These are phyloP conservation scores for Hirundichthys speculiger DNA, from an alignment of 2,113 vertebrate genomes.

Conservation along the genomic window DNA sequence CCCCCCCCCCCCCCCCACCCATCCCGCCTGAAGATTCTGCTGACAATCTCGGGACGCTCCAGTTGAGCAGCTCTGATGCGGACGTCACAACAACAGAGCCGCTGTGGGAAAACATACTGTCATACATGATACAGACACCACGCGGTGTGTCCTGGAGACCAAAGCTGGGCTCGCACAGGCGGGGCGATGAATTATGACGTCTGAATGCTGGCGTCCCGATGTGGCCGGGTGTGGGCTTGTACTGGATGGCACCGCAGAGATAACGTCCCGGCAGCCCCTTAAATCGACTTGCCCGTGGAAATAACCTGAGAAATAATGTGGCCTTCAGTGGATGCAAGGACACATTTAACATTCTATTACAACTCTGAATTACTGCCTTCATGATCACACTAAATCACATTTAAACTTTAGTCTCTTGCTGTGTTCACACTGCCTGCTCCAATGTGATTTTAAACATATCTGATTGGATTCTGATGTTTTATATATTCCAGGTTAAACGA, in stretches of 20 bases:
- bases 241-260: constrained; percentile 13
- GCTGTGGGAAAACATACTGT: constrained; percentile 56
- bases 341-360: background rate
- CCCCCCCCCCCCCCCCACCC: constrained; percentile 2
- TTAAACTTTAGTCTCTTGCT: too few species aligned
- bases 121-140: constrained; percentile 37
- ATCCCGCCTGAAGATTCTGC: constrained; percentile 13
- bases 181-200: constrained; percentile 32
- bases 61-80: constrained; percentile 21
- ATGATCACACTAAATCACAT: too few species aligned
- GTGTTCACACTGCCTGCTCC: too few species aligned
- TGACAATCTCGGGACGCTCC: constrained; percentile 48
- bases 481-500: too few species aligned
- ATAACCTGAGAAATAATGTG: constrained; percentile 5
- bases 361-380: background rate
- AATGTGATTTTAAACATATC: too few species aligned
- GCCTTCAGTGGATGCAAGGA: background rate
- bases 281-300: background rate
- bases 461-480: too few species aligned
- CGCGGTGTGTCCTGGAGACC: constrained; percentile 16
- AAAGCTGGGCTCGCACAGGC: constrained; percentile 13
- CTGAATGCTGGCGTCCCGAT: constrained; percentile 16
- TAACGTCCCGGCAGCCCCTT: background rate
- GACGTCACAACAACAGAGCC: constrained; percentile 30
- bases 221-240: background rate